Conservation (phyloP, 2,888 invertebrate species). For the Bombylius discolor region DNA sequence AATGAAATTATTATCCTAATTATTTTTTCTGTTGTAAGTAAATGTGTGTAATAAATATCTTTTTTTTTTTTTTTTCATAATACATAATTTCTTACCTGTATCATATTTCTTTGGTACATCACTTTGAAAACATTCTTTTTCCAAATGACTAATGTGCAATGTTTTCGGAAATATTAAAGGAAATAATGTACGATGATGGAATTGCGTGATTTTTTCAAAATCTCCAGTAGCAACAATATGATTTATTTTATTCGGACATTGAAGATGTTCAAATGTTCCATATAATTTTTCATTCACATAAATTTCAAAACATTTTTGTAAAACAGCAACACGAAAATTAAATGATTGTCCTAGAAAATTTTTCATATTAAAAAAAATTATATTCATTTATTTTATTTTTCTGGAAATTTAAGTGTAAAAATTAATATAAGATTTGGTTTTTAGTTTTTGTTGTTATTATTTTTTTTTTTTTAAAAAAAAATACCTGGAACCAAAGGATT, state of each 20-base stretch:
- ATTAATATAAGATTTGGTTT: not conserved
- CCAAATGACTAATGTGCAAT: slow-evolving; percentile 26
- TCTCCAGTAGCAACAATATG: slow-evolving; percentile 30
- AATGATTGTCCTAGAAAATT: slow-evolving; percentile 26
- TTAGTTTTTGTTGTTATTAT: too few relatives aligned
- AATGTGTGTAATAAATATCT: not conserved
- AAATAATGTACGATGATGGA: slow-evolving; percentile 34
- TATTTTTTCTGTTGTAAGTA: too few relatives aligned
- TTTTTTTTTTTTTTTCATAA: not conserved
- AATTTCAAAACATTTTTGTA: slow-evolving; percentile 34
- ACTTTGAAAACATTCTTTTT: slow-evolving; percentile 33
- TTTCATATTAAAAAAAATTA: not conserved
- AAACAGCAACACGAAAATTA: slow-evolving; percentile 31
- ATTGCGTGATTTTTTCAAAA: slow-evolving; percentile 34
- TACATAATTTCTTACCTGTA: slow-evolving; percentile 18
- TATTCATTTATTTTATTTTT: not conserved
- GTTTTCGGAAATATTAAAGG: slow-evolving; percentile 31
- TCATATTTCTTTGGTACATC: slow-evolving; percentile 34
- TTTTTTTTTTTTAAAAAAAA: too few relatives aligned
- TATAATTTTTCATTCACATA: slow-evolving; percentile 35
- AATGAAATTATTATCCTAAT: too few relatives aligned
- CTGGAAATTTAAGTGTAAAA: not conserved
- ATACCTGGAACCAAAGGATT: slow-evolving; percentile 31
- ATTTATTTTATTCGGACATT: slow-evolving; percentile 33
- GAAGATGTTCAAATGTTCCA: slow-evolving; percentile 31